Conservation (phyloP, 64 coral and sea anemone genomes). For the Pachyseris speciosa region DNA sequence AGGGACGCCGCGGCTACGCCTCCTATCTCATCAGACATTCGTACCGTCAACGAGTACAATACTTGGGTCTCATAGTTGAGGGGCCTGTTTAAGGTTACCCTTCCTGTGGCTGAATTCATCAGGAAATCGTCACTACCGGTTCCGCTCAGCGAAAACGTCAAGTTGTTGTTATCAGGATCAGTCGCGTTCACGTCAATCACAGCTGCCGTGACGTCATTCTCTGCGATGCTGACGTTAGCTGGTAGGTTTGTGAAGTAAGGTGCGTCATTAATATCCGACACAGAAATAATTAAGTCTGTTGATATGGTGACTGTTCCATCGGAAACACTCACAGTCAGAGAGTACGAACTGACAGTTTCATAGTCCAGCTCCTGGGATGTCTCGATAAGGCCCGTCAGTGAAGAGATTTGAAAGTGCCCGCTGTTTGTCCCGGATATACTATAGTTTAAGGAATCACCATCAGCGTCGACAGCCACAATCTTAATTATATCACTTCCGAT, state of each 20-base stretch:
- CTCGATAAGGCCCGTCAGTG: background rate
- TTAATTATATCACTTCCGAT: background rate
- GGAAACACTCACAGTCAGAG: background rate
- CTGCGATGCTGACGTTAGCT: background rate
- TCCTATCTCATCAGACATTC: conserved; percentile 1
- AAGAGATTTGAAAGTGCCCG: background rate
- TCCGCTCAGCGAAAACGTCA: background rate
- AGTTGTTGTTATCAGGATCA: background rate
- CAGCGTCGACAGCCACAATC: background rate
- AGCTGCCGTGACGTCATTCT: conserved; percentile 23
- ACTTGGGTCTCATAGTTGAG: background rate
- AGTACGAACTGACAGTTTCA: conserved; percentile 5
- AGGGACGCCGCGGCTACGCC: conserved; percentile 19
- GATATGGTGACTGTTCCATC: conserved; percentile 1
- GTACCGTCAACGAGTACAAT: background rate
- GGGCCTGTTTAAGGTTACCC: background rate
- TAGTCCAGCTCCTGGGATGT: conserved; percentile 5
- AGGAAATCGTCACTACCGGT: conserved; percentile 17
- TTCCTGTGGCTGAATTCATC: conserved; percentile 1
- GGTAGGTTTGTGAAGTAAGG: background rate
- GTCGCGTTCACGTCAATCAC: conserved; percentile 26
- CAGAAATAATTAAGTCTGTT: background rate
- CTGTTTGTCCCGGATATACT: conserved; percentile 17
- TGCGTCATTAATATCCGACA: background rate
- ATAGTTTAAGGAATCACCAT: conserved; percentile 1